Evolutionary conservation across 2,888 invertebrate species (phyloP).

Genomic region (Erebia epiphron): DNA sequence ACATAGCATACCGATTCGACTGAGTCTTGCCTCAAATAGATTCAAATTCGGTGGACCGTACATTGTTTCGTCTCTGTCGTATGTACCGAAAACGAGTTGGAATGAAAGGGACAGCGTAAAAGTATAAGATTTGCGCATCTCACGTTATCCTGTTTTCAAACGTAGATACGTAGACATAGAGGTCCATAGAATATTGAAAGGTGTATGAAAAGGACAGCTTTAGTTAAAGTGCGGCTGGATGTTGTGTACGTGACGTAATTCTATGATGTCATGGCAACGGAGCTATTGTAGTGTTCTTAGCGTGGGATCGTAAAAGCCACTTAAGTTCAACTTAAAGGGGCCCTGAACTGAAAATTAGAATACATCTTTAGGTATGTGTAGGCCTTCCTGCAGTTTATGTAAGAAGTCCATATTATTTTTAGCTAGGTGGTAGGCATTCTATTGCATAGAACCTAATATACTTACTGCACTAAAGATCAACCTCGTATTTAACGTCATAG

Average conservation of each 20-base stretch:
- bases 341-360: too few relatives aligned
- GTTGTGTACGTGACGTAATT: conserved; percentile 68
- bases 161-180: conserved; percentile 10
- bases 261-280: conserved; percentile 74
- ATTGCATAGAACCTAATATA: too few relatives aligned
- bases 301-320: conserved; percentile 3
- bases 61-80: conserved; percentile 2
- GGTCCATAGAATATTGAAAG: conserved; percentile 16
- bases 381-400: too few relatives aligned
- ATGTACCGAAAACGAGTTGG: conserved; percentile 6
- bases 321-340: too few relatives aligned
- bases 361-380: too few relatives aligned
- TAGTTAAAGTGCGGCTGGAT: conserved; percentile 49
- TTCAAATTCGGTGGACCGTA: conserved; percentile 40
- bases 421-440: too few relatives aligned
- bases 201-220: conserved; percentile 51
- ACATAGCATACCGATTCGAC: conserved; percentile 49
- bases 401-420: too few relatives aligned
- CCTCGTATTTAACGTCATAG: too few relatives aligned
- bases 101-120: conserved; percentile 55
- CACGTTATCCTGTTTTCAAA: conserved; percentile 26
- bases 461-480: too few relatives aligned
- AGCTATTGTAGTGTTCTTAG: conserved; percentile 14
- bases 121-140: conserved; percentile 48
- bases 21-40: conserved; percentile 49